Evolutionary conservation across 2,797 vertebrate species (phyloP).

Genomic region (Eulemur coronatus): DNA sequence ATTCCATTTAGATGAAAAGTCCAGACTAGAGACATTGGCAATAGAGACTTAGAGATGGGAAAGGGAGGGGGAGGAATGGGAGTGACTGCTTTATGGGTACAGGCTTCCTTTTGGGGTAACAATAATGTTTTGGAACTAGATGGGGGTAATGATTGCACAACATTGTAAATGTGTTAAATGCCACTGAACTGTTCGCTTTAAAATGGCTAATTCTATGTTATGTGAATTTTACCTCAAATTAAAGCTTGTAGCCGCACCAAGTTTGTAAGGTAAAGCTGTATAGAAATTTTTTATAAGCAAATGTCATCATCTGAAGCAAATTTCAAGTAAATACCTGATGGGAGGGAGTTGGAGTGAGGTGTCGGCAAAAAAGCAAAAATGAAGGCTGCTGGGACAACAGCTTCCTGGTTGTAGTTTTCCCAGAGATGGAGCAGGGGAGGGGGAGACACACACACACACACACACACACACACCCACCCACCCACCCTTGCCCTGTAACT

Average conservation of each 20-base stretch:
- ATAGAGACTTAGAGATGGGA: not conserved
- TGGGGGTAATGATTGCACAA: not conserved
- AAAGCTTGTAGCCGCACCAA: not conserved
- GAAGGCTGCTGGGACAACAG: not conserved
- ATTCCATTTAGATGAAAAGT: not conserved
- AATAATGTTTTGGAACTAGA: not conserved
- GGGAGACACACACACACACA: not conserved
- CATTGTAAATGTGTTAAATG: not conserved
- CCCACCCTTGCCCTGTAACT: not conserved
- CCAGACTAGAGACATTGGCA: not conserved
- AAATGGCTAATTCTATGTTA: not conserved
- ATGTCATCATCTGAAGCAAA: not conserved
- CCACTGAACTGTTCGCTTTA: not conserved
- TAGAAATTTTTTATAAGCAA: not conserved
- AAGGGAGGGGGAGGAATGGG: not conserved
- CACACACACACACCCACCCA: too few species aligned
- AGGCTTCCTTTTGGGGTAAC: not conserved
- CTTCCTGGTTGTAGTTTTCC: not conserved
- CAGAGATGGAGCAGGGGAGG: not conserved
- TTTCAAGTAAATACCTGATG: not conserved
- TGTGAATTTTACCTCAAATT: not conserved
- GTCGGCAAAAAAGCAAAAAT: not conserved
- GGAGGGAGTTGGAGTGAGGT: not conserved
- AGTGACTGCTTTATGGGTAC: not conserved
- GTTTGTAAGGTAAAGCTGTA: not conserved